These are phyloP conservation scores for Henicopernis longicauda DNA, from an alignment of 2,113 vertebrate species.

Conservation along the genomic window DNA sequence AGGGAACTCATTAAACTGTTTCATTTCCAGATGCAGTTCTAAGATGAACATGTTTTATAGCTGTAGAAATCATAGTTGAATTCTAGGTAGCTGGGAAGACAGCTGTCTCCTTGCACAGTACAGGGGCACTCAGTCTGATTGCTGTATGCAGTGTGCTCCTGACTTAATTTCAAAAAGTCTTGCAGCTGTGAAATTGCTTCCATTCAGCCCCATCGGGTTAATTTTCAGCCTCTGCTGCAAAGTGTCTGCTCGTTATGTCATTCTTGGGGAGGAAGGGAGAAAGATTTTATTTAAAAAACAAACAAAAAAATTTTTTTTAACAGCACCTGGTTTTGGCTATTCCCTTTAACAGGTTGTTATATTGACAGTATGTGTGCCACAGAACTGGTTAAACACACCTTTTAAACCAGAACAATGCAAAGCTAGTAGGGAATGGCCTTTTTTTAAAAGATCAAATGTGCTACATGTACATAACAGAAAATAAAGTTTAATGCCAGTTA, in stretches of 20 bases:
- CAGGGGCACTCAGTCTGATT: neutral
- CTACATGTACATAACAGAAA: neutral
- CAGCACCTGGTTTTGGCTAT: neutral
- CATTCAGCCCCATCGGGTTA: neutral
- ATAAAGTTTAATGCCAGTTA: neutral
- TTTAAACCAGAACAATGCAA: neutral
- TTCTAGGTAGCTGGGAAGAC: neutral
- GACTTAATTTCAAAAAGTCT: neutral
- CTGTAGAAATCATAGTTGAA: neutral
- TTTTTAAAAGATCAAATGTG: neutral
- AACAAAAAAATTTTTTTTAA: too few relatives aligned
- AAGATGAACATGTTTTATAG: neutral
- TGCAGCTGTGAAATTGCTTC: constrained; percentile 15
- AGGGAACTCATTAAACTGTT: neutral
- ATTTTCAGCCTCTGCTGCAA: neutral
- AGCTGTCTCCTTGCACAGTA: neutral
- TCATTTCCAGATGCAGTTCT: neutral
- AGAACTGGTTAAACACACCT: neutral
- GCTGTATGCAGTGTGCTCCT: rapidly evolving
- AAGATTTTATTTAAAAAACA: too few relatives aligned
- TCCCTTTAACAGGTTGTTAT: neutral
- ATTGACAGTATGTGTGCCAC: neutral
- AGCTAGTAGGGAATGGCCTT: neutral
- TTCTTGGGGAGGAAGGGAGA: neutral
- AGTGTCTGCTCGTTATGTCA: neutral